Percentiles rank a stretch among this genome's conserved stretches.
phyloP scores from a whole-genome alignment of 35 echinoderm and acorn worm genomes.

The Acanthaster planci region DNA sequence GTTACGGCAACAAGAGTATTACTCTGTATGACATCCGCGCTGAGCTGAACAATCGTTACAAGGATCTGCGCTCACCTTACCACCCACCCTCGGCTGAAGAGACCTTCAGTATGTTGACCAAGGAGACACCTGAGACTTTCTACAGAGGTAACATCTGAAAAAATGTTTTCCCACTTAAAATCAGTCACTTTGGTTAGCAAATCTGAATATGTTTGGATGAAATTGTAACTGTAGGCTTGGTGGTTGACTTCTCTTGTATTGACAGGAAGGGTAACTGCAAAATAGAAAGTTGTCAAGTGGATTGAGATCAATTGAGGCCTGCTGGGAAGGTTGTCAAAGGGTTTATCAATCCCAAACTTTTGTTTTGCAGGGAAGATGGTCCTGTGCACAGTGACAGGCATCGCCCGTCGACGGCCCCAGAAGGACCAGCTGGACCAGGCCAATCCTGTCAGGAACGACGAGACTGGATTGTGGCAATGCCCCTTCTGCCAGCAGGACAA shows the following conservation, averaged over 20 bases:
- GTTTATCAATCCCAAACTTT: too few species aligned
- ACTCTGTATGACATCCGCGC: conserved; percentile 96
- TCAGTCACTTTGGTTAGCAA: neutral
- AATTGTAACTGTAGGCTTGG: neutral
- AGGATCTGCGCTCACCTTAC: conserved; percentile 81
- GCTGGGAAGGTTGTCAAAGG: too few species aligned
- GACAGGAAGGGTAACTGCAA: too few species aligned
- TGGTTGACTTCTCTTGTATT: neutral
- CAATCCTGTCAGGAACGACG: conserved; percentile 83
- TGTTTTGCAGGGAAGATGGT: conserved; percentile 83
- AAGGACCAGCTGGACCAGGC: conserved; percentile 89
- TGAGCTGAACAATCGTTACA: conserved; percentile 94
- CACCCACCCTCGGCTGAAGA: conserved; percentile 70
- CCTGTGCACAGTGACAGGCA: conserved; percentile 53
- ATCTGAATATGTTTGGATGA: neutral
- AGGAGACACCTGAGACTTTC: conserved; percentile 95
- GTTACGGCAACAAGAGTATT: conserved; percentile 95
- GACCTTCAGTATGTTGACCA: conserved; percentile 82
- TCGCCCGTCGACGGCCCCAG: conserved; percentile 79
- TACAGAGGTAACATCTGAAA: conserved; percentile 81
- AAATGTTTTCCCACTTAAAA: neutral
- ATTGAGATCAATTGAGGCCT: too few species aligned
- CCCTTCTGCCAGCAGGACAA: conserved; percentile 90
- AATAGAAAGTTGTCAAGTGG: too few species aligned
- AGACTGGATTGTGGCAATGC: conserved; percentile 95